Evolutionary conservation across 2,888 invertebrate genomes (phyloP).

Genomic region (Malthinus seriepunctatus): DNA sequence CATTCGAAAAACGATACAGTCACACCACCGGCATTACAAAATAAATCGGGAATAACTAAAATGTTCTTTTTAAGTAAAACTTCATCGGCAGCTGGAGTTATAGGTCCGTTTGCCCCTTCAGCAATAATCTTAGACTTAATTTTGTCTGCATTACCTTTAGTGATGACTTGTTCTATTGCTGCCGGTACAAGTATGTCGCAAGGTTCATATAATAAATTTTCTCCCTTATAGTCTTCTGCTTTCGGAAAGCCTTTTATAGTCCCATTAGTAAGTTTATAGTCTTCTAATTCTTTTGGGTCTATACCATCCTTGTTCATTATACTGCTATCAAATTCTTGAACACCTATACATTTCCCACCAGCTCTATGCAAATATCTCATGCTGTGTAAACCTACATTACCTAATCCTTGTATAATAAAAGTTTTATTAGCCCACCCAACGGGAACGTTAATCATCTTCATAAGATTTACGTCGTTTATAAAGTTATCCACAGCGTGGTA

Average conservation of each 20-base stretch:
- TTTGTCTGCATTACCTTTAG: slow-evolving; percentile 84
- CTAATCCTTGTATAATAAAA: slow-evolving; percentile 94
- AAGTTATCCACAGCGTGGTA: slow-evolving; percentile 95
- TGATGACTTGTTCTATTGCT: slow-evolving; percentile 93
- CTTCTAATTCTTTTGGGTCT: slow-evolving; percentile 87
- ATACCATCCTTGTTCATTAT: slow-evolving; percentile 90
- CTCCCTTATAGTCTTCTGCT: slow-evolving; percentile 82
- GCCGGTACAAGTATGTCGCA: slow-evolving; percentile 98
- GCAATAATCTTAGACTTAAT: slow-evolving; percentile 93
- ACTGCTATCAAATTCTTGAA: slow-evolving; percentile 87
- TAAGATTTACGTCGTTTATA: slow-evolving; percentile 91
- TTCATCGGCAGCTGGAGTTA: slow-evolving; percentile 92
- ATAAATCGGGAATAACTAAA: slow-evolving; percentile 89
- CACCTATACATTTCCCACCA: slow-evolving; percentile 90
- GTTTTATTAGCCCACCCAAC: slow-evolving; percentile 97
- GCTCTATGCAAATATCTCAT: slow-evolving; percentile 92
- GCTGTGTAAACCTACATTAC: slow-evolving; percentile 96
- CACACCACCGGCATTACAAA: slow-evolving; percentile 93
- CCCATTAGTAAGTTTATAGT: slow-evolving; percentile 84
- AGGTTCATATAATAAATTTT: slow-evolving; percentile 82
- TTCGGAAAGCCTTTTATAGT: slow-evolving; percentile 94
- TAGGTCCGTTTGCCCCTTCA: slow-evolving; percentile 97
- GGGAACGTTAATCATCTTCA: slow-evolving; percentile 87
- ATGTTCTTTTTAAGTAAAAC: slow-evolving; percentile 86
- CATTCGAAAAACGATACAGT: slow-evolving; percentile 99